phyloP scores from a whole-genome alignment of 2,888 invertebrate species.

The Dolichopus griseipennis region DNA sequence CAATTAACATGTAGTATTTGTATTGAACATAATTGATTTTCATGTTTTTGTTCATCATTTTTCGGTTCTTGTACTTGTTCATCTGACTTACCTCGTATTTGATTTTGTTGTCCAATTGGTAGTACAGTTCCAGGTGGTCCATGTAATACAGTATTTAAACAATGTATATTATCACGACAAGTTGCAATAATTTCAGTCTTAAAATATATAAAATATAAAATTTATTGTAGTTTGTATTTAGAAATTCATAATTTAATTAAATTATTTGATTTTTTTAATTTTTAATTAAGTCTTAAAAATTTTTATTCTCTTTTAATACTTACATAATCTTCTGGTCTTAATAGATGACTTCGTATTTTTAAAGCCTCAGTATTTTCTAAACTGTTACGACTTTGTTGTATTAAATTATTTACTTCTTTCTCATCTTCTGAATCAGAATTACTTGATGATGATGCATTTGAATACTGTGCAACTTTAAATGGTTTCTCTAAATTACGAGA shows the following conservation, averaged over 20 bases:
- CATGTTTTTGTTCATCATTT: conserved; percentile 9
- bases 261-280: not conserved
- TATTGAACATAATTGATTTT: conserved; percentile 15
- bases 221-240: not conserved
- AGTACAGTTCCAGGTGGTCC: conserved; percentile 46
- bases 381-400: conserved; percentile 38
- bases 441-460: conserved; percentile 37
- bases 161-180: conserved; percentile 77
- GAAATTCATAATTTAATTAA: not conserved
- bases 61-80: conserved; percentile 20
- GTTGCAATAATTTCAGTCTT: conserved; percentile 78
- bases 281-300: too few relatives aligned
- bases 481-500: conserved; percentile 41
- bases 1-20: conserved; percentile 29
- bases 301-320: conserved; percentile 23
- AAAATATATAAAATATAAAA: conserved; percentile 22
- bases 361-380: conserved; percentile 41
- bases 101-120: conserved; percentile 49
- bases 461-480: conserved; percentile 34
- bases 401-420: conserved; percentile 39
- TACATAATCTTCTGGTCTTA: conserved; percentile 44
- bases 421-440: conserved; percentile 40
- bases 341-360: conserved; percentile 41
- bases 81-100: conserved; percentile 51
- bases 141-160: conserved; percentile 62